phyloP scores from a whole-genome alignment of 2,888 invertebrate species.

The Epinotia nisella region DNA sequence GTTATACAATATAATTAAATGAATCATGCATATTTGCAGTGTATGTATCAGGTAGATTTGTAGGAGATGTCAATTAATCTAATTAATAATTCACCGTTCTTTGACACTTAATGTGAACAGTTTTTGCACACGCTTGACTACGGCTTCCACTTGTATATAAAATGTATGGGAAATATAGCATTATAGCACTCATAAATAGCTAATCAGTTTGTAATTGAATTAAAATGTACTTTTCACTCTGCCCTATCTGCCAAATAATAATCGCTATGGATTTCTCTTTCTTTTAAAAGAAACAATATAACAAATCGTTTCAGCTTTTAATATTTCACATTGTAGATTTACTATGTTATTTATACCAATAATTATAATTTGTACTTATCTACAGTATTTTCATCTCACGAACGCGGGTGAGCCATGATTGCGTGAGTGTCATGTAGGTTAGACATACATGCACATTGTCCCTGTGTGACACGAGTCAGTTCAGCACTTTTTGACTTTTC shows the following conservation, averaged over 20 bases:
- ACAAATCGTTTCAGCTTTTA: too few relatives aligned
- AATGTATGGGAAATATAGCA: neutral
- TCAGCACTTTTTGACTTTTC: too few relatives aligned
- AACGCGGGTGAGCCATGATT: too few relatives aligned
- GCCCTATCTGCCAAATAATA: neutral
- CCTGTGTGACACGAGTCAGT: too few relatives aligned
- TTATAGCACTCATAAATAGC: neutral
- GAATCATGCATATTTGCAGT: slow-evolving; percentile 1
- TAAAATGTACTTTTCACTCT: neutral
- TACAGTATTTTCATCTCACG: too few relatives aligned
- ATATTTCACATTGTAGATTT: too few relatives aligned
- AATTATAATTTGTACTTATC: too few relatives aligned
- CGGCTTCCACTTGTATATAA: neutral
- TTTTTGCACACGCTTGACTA: neutral
- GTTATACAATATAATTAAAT: neutral
- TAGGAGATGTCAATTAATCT: slow-evolving; percentile 41
- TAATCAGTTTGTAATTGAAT: neutral
- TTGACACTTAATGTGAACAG: neutral
- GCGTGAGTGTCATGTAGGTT: too few relatives aligned
- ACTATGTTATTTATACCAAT: too few relatives aligned
- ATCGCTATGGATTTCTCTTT: too few relatives aligned
- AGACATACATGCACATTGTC: too few relatives aligned
- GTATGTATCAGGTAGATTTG: slow-evolving; percentile 25
- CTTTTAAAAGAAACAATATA: too few relatives aligned
- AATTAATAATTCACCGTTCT: neutral